Base-by-base conservation (phyloP, 1,140 invertebrate genomes). In the Lutraria rhynchaena region DNA sequence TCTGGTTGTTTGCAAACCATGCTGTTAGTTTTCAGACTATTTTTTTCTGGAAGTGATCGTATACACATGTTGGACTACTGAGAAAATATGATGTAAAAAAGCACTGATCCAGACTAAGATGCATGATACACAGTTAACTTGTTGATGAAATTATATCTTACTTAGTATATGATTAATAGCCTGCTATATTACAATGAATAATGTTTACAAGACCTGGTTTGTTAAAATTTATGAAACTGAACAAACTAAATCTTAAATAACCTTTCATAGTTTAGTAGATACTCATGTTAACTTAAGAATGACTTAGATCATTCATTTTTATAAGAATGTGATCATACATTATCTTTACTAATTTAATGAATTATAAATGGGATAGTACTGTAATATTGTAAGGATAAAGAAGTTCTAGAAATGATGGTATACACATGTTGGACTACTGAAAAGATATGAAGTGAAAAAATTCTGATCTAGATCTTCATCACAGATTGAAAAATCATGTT, bases 381-480 rank as follows among this genome's bases (percentile, higher is more conserved):
- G n/a, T n/a, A n/a, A n/a, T n/a, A n/a, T n/a, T n/a, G n/a, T n/a
- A n/a, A n/a, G n/a, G n/a, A n/a, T n/a, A n/a, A n/a, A n/a, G n/a
- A n/a, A n/a, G n/a, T n/a, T 55, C 74, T 61, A 31, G 70, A 74
- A 60, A 60, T 74, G 70, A 74, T 74, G 70, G 17, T 41, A 51
- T 44, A 41, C n/a, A 60, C 53, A 60, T 74, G 70, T 46, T 74
- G 55, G 53, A 74, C 70, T 60, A 24, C 53, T 74, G 70, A 74
- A 11, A 24, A 4, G 2, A 0, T n/a, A 35, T 46, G 29, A 51
- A 4, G 19, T 19, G 11, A 57, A 73, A 0, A 24, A 2, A 17
- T 27, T 9, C 69, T 73, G 69, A 73, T 73, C 69, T 31, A 55
- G 69, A n/a, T n/a, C n/a, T n/a, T n/a, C n/a, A n/a, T n/a, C n/a